Evolutionary conservation across 2,113 vertebrate genomes (phyloP), one percentile per base, ranked within the genome.

Genomic region (Trachemys scripta): DNA sequence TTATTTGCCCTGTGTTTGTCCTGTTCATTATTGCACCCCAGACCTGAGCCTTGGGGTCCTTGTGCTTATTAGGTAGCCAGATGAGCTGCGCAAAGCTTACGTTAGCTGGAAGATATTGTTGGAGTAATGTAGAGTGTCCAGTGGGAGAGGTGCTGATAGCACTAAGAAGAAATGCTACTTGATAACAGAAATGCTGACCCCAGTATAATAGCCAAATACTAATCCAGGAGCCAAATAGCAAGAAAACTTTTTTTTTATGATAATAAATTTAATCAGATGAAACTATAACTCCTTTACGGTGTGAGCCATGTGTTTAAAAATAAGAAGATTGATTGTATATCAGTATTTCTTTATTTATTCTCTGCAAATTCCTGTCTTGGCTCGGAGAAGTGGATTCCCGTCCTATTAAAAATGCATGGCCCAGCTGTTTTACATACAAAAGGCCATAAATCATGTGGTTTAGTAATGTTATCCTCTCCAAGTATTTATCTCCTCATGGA

Each of bases 141-240:
- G 3, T 25, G 38, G 20, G 9, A 75, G 38, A 38, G n/a, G 11
- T 62, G 72, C 38, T 75, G 35, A 12, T 25, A 42, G 80, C 11
- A 56, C n/a, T 22, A n/a, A 51, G 22, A 24, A 17, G 42, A 11
- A 0, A 8, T n/a, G 86, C 25, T 69, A 12, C 19, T 69, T 8
- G 17, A 57, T 75, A 57, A 59, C 22, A 14, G 6, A 17, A n/a
- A 2, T 0, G 16, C 1, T 38, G 2, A n/a, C 56, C 49, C 2
- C 0, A 25, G 50, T 1, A 49, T 62, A 6, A 0, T 24, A 53
- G 57, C 19, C 2, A 0, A 6, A 10, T 38, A 16, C 47, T 7
- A 31, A 89, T 45, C n/a, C 65, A 50, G 78, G 72, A 79, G 45
- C 62, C 84, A 80, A 94, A 91, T 50, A 83, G n/a, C 82, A 35